A percentile compares a stretch with the other conserved stretches of the same genome.
phyloP scores from a whole-genome alignment of 2,113 vertebrate species.

The Periophthalmodon schlosseri region DNA sequence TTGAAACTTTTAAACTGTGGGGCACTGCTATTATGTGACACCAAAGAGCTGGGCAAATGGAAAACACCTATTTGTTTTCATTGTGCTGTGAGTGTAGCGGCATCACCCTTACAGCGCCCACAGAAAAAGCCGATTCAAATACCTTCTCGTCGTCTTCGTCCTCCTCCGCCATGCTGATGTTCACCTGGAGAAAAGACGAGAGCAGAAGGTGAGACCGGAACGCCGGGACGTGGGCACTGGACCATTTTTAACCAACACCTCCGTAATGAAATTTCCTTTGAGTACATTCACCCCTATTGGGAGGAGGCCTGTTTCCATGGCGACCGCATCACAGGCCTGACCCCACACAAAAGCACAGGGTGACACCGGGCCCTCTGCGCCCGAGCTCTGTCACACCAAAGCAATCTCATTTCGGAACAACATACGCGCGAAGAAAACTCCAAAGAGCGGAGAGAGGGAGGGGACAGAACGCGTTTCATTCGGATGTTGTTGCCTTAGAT shows the following conservation, averaged over 20 bases:
- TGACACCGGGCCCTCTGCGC: slow-evolving; percentile 77
- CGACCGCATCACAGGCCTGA: slow-evolving; percentile 80
- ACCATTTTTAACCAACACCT: slow-evolving; percentile 82
- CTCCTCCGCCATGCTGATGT: slow-evolving; percentile 85
- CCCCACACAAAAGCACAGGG: slow-evolving; percentile 80
- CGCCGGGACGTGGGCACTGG: slow-evolving; percentile 72
- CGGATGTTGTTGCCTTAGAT: slow-evolving; percentile 76
- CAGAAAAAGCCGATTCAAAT: slow-evolving; percentile 63
- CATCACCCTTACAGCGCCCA: slow-evolving; percentile 49
- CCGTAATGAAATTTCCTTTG: slow-evolving; percentile 81
- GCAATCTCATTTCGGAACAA: slow-evolving; percentile 80
- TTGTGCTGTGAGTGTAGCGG: not conserved
- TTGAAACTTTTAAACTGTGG: not conserved
- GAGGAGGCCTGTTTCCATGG: slow-evolving; percentile 81
- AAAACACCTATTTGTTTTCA: slow-evolving; percentile 3
- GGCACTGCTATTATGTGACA: not conserved
- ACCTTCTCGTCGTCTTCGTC: slow-evolving; percentile 96
- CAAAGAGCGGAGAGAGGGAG: slow-evolving; percentile 26
- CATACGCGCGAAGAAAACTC: slow-evolving; percentile 72
- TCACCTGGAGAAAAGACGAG: slow-evolving; percentile 84
- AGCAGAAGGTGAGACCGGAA: slow-evolving; percentile 64
- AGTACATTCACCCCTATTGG: slow-evolving; percentile 81
- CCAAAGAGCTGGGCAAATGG: not conserved
- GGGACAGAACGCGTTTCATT: slow-evolving; percentile 75
- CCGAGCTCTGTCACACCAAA: slow-evolving; percentile 77